Conservation (phyloP, 2,888 invertebrate genomes). For the Eilema sororculum region DNA sequence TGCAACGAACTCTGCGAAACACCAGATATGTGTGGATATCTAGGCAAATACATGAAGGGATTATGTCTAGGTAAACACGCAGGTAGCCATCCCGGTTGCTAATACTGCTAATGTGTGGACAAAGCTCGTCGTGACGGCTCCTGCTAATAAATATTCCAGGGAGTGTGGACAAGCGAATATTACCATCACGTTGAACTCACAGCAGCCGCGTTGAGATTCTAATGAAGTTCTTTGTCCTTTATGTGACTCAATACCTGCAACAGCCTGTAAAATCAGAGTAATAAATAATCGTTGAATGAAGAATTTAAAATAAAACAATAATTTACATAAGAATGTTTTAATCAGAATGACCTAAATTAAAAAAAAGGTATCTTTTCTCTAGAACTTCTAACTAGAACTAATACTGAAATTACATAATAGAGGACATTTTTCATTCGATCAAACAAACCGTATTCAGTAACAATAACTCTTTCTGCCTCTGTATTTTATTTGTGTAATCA, state of each 20-base stretch:
- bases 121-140: constrained; percentile 82
- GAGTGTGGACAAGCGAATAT: constrained; percentile 73
- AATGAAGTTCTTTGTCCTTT: constrained; percentile 49
- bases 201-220: constrained; percentile 23
- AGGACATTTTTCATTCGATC: not conserved
- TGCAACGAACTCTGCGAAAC: constrained; percentile 73
- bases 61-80: constrained; percentile 75
- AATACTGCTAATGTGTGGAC: constrained; percentile 85
- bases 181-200: constrained; percentile 51
- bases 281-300: not conserved
- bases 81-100: constrained; percentile 80
- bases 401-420: not conserved
- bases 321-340: not conserved
- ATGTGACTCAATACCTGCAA: constrained; percentile 10
- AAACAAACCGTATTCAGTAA: not conserved
- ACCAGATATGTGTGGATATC: constrained; percentile 76
- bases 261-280: not conserved
- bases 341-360: too few species aligned
- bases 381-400: too few species aligned
- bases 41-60: constrained; percentile 73
- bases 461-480: not conserved
- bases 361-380: too few species aligned
- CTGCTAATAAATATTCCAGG: constrained; percentile 85
- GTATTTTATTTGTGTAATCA: not conserved
- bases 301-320: not conserved